phyloP scores from a whole-genome alignment of 1,140 invertebrate species.

The Zaprionus gabonicus region DNA sequence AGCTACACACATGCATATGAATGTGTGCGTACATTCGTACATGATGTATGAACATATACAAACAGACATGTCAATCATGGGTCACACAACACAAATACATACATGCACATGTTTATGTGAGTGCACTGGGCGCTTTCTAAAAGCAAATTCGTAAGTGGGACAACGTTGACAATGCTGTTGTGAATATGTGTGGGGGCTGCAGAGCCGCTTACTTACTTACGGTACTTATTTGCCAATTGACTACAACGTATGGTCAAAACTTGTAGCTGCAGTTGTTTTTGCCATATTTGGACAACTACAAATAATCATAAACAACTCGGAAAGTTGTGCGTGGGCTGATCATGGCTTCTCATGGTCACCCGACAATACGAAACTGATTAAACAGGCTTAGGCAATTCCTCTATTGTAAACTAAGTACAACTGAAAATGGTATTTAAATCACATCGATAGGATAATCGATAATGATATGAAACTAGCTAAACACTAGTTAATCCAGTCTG shows the following conservation, averaged over 20 bases:
- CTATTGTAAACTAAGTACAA: too few species aligned
- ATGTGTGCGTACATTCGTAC: not conserved
- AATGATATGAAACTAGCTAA: too few species aligned
- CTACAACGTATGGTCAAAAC: conserved; percentile 32
- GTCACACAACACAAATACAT: not conserved
- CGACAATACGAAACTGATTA: conserved; percentile 18
- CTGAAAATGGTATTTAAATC: not conserved
- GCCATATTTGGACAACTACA: conserved; percentile 54
- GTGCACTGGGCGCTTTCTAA: conserved; percentile 70
- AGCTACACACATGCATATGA: conserved; percentile 3
- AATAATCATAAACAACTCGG: conserved; percentile 18
- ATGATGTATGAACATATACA: conserved; percentile 10
- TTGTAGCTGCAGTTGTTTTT: conserved; percentile 34
- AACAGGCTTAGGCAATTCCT: conserved; percentile 56
- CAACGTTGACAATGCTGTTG: conserved; percentile 59
- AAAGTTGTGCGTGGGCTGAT: conserved; percentile 62
- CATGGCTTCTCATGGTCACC: not conserved
- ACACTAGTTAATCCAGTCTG: not conserved
- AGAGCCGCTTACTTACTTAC: conserved; percentile 36
- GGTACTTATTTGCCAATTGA: conserved; percentile 33
- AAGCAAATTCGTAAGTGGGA: conserved; percentile 62
- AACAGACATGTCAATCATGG: conserved; percentile 13
- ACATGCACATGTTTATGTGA: not conserved
- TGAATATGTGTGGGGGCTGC: conserved; percentile 44
- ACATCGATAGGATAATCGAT: too few species aligned